A percentile compares a stretch with the other conserved stretches of the same genome.
Conservation (phyloP, 2,113 vertebrate genomes). For the Microtus ochrogaster region DNA sequence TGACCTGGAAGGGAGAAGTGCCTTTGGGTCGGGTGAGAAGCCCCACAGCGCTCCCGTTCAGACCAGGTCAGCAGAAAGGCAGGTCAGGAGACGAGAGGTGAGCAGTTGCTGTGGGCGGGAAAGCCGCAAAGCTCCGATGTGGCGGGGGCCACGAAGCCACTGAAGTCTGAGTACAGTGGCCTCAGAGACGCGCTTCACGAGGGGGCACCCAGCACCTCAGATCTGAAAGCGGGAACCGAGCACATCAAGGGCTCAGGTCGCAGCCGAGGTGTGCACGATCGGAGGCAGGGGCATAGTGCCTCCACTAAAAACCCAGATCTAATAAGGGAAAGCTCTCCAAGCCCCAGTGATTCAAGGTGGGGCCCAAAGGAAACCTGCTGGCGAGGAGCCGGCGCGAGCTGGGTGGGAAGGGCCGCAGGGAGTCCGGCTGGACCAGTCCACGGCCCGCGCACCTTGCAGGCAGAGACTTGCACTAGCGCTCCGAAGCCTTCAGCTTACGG, state of each 20-base stretch:
- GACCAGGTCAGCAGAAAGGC: background rate
- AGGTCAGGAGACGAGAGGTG: background rate
- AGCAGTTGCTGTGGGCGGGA: background rate
- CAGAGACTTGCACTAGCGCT: fast-evolving
- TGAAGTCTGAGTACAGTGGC: background rate
- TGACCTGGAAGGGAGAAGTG: background rate
- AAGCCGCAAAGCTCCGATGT: background rate
- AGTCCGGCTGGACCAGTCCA: fast-evolving
- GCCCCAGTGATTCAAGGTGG: background rate
- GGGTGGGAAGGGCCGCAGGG: background rate
- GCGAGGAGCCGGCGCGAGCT: background rate
- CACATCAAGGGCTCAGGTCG: background rate
- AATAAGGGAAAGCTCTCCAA: background rate
- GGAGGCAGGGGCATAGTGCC: background rate
- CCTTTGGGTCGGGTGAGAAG: background rate
- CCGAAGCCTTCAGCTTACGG: background rate
- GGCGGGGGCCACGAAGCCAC: background rate
- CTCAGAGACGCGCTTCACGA: background rate
- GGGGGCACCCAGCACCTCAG: background rate
- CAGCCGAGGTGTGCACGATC: background rate
- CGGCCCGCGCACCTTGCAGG: background rate
- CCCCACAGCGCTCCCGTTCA: background rate
- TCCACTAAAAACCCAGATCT: background rate
- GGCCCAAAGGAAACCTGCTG: background rate
- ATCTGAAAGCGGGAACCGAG: background rate